These are phyloP conservation scores for Myiotriccus ornatus DNA, from an alignment of 2,797 vertebrate genomes.

Conservation along the genomic window DNA sequence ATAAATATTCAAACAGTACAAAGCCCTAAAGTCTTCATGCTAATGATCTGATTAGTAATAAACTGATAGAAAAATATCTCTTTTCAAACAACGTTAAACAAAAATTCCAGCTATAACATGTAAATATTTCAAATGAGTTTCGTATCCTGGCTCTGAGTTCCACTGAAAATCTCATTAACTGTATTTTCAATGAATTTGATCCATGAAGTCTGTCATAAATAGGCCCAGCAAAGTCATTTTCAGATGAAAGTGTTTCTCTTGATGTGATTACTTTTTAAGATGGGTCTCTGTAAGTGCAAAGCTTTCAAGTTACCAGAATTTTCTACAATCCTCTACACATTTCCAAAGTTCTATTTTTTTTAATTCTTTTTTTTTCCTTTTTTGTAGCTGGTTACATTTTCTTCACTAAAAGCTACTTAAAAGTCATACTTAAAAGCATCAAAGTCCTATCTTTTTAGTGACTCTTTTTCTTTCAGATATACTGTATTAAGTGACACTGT, in stretches of 20 bases:
- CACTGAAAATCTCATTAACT: background rate
- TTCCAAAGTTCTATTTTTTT: background rate
- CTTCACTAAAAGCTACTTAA: background rate
- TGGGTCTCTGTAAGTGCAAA: background rate
- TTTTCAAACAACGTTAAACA: background rate
- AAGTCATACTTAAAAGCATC: background rate
- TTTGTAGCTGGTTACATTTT: background rate
- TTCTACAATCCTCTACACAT: background rate
- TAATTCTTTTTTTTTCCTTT: background rate
- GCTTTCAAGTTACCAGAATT: slow-evolving; percentile 8
- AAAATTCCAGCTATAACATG: background rate
- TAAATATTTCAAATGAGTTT: background rate
- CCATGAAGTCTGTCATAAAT: slow-evolving; percentile 9
- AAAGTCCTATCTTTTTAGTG: background rate
- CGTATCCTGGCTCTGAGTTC: background rate
- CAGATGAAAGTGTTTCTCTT: slow-evolving; percentile 35
- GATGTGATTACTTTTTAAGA: slow-evolving; percentile 21
- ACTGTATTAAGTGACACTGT: background rate
- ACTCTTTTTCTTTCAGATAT: background rate
- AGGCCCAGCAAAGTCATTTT: slow-evolving; percentile 1
- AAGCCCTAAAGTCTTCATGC: background rate
- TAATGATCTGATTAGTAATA: background rate
- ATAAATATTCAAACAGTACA: background rate
- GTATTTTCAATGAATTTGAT: background rate
- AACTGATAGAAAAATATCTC: background rate